A percentile compares a stretch with the other conserved stretches of the same genome.
phyloP scores from a whole-genome alignment of 2,113 vertebrate genomes.

The Vireo altiloquus region DNA sequence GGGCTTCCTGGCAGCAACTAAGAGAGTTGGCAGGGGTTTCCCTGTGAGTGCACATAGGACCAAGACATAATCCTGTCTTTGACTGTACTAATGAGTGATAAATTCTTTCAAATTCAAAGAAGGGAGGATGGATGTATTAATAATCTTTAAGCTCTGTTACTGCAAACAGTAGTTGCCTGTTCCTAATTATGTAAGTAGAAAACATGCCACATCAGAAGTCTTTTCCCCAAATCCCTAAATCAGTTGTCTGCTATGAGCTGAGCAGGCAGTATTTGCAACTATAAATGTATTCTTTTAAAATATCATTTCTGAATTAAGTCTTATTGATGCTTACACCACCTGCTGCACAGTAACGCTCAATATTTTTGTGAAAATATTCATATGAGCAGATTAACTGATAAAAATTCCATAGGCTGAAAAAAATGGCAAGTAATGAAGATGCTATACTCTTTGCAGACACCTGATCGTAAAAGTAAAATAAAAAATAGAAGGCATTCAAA shows the following conservation, averaged over 20 bases:
- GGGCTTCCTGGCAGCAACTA: conserved; percentile 19
- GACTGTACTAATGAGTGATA: conserved; percentile 55
- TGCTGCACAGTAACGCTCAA: background rate
- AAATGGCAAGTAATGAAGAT: background rate
- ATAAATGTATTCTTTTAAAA: background rate
- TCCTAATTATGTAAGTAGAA: conserved; percentile 30
- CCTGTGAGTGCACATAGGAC: background rate
- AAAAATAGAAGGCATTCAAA: background rate
- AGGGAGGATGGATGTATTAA: conserved; percentile 10
- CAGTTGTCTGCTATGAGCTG: background rate
- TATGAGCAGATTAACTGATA: background rate
- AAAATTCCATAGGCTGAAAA: background rate
- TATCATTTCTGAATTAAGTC: background rate
- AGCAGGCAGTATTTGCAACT: background rate
- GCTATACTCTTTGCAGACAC: background rate
- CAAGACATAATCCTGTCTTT: conserved; percentile 42
- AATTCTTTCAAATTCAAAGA: conserved; percentile 50
- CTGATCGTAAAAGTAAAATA: background rate
- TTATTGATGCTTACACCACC: background rate
- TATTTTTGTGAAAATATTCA: background rate
- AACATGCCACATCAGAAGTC: background rate
- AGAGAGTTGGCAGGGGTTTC: conserved; percentile 27
- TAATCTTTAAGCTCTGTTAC: conserved; percentile 28
- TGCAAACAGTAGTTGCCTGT: conserved; percentile 3
- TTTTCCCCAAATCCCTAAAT: background rate